Evolutionary conservation across 37 sponge, comb jelly and placozoan genomes (phyloP).

Genomic region (Axinella damicornis): DNA sequence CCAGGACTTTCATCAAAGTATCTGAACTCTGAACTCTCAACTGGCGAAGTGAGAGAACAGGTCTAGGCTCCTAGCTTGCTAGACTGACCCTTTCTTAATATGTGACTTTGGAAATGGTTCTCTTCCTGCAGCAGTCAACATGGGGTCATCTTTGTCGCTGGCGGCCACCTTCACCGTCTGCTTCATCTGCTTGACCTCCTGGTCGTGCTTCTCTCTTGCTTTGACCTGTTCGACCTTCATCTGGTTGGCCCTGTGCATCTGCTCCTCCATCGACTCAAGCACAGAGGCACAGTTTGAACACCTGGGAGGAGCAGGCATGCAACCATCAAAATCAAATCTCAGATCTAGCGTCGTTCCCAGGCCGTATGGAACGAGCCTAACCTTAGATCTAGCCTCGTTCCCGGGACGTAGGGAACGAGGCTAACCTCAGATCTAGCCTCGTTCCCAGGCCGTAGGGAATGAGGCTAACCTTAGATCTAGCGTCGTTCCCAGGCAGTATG

Average conservation of each 20-base stretch:
- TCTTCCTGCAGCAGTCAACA: too few species aligned
- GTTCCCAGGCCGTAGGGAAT: too few species aligned
- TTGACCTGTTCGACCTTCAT: conserved; percentile 14
- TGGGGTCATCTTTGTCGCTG: neutral
- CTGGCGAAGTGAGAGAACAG: too few species aligned
- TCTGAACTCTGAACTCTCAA: too few species aligned
- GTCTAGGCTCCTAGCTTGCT: too few species aligned
- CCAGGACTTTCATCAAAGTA: too few species aligned
- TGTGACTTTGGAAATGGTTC: neutral
- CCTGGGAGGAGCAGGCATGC: conserved; percentile 36
- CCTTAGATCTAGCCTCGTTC: too few species aligned
- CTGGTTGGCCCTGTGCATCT: conserved; percentile 72
- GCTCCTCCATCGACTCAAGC: conserved; percentile 51
- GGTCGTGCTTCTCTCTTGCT: conserved; percentile 50
- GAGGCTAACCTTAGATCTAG: too few species aligned
- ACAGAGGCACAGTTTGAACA: conserved; percentile 70
- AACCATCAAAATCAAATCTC: neutral
- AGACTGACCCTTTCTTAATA: conserved; percentile 10
- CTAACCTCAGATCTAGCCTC: too few species aligned
- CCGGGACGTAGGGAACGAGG: too few species aligned
- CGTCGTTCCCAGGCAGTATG: too few species aligned
- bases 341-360: neutral
- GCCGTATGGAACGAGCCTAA: neutral
- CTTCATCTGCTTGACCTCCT: conserved; percentile 51
- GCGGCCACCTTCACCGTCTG: conserved; percentile 39